Evolutionary conservation across 2,113 vertebrate genomes (phyloP), one percentile per base, ranked within the genome.

Genomic region (Stomatorhinus ivindoensis): DNA sequence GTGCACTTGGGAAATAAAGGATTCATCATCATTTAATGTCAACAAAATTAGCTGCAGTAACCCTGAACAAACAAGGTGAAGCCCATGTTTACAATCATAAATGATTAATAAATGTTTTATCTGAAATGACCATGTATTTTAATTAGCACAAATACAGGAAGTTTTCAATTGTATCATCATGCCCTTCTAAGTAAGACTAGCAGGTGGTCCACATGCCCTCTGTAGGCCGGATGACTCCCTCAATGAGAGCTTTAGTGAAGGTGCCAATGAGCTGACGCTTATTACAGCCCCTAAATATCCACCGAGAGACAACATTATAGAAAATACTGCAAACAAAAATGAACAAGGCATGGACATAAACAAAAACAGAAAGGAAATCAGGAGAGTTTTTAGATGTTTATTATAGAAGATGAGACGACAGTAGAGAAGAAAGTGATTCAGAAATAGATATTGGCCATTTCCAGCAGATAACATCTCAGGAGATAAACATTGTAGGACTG

Each of bases 351-450:
- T 44, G 88, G 55, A 90, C 5, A 50, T 46, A 89, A 90, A 50
- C 27, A 91, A 87, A 89, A 85, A 44, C 87, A 58, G 27, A 88
- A 87, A 92, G 90, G 69, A 90, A 92, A 90, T 88, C 50, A 88
- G 89, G 24, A 92, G 61, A 80, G 46, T 89, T 93, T 93, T 90
- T 85, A 92, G 90, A 89, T 47, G 91, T 96, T 95, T 95, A 95
- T 95, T 96, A 94, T 91, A 94, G 93, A 90, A 87, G 87, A 65
- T 90, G 48, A 65, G 27, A 90, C 65, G 87, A 91, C 89, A 69
- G 92, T 31, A 86, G 51, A 84, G 86, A 80, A 90, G 85, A 73
- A 90, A 86, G 89, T 82, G 91, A 91, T 85, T 90, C 53, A 89
- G 90, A 44, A 88, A 89, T 51, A 92, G 90, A 91, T 73, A 91